Evolutionary conservation across 2,113 vertebrate species (phyloP), one percentile per base, ranked within the genome.

Genomic region (Hipposideros armiger): DNA sequence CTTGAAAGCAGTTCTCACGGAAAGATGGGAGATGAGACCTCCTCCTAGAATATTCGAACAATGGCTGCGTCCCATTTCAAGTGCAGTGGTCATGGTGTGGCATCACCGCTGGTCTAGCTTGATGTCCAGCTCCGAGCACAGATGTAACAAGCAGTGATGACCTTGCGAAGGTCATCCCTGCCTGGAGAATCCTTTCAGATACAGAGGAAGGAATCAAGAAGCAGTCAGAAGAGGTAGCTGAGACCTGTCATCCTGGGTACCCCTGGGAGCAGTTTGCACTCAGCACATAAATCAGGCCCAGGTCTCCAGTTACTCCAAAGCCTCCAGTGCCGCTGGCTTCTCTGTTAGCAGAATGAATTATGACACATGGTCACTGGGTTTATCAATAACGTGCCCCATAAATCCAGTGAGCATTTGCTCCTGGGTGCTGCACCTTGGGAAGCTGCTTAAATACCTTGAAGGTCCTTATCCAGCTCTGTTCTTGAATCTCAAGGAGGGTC

Each of bases 401-500:
- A 95, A 97, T 88, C 86, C 83, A 52, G 50, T 77, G 60, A 88
- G 69, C 26, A 15, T 96, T 87, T 88, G 36, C 64, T 90, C 83
- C 54, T 67, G 20, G 78, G 81, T 36, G 22, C n/a, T 16, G 30
- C 22, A 81, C 87, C 67, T 82, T 91, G 77, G 47, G 82, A 89
- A 85, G n/a, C 82, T 95, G 87, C 72, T 88, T 94, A 90, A 76
- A 30, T 74, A 64, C 70, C 52, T 85, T 88, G 93, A 96, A 96
- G 72, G 88, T 96, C 91, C 67, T 90, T 86, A 5, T 47, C 67
- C 32, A 66, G 66, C 60, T 76, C 60, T 96, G 93, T 85, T 67
- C 66, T 96, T 95, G 95, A 97, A 93, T 88, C 67, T 91, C 86
- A 94, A 95, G 66, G 66, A 85, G n/a, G 74, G 15, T 36, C n/a